A percentile compares a stretch with the other conserved stretches of the same genome.
These are phyloP conservation scores for Ichneumoninae sp. DNA, from an alignment of 2,888 invertebrate genomes.

Conservation along the genomic window DNA sequence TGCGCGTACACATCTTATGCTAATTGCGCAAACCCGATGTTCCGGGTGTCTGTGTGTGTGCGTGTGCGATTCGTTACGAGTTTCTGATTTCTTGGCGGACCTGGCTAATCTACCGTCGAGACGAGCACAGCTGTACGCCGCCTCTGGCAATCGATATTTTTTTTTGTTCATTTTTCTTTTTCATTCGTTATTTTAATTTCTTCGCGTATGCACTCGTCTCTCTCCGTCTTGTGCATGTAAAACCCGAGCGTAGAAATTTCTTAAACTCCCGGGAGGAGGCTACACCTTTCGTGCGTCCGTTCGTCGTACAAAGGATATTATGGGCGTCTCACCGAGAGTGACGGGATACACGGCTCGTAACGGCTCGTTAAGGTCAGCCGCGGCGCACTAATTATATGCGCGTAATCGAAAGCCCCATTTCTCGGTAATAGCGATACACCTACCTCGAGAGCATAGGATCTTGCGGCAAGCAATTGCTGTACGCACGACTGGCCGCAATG, in stretches of 20 bases:
- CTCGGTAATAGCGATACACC: slow-evolving; percentile 39
- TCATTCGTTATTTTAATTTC: slow-evolving; percentile 20
- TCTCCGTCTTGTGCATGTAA: not conserved
- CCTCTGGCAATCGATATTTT: slow-evolving; percentile 39
- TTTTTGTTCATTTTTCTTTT: slow-evolving; percentile 6
- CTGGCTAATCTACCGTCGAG: slow-evolving; percentile 20
- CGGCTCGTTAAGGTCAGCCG: slow-evolving; percentile 72
- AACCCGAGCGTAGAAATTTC: not conserved
- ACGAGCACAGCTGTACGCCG: slow-evolving; percentile 23
- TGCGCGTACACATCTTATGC: slow-evolving; percentile 54
- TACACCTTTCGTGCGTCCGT: slow-evolving; percentile 30
- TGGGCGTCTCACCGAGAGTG: slow-evolving; percentile 59
- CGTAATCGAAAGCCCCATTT: slow-evolving; percentile 63
- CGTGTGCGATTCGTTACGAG: slow-evolving; percentile 70
- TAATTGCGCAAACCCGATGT: slow-evolving; percentile 55
- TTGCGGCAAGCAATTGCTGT: slow-evolving; percentile 2
- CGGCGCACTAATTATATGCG: slow-evolving; percentile 65
- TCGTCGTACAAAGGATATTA: slow-evolving; percentile 60
- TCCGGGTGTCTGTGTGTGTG: slow-evolving; percentile 16
- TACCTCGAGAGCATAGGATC: slow-evolving; percentile 23
- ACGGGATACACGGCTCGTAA: slow-evolving; percentile 65
- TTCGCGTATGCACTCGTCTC: slow-evolving; percentile 19
- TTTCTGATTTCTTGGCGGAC: slow-evolving; percentile 68
- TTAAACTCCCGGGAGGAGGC: not conserved
- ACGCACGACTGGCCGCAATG: slow-evolving; percentile 13